phyloP scores from a whole-genome alignment of 2,888 invertebrate species.

The Lasioglossum figueresi region DNA sequence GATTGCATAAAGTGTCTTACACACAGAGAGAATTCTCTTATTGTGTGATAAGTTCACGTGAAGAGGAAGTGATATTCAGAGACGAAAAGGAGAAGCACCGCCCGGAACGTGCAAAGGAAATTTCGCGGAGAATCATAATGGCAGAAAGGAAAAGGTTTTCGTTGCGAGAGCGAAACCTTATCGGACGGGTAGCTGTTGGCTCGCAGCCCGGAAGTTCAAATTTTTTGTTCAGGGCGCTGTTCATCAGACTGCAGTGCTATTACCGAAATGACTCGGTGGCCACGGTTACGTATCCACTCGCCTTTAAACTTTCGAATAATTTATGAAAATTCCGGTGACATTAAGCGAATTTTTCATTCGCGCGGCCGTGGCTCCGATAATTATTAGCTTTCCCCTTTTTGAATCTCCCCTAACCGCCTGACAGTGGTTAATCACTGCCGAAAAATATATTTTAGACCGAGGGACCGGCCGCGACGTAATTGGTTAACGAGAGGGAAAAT shows the following conservation, averaged over 20 bases:
- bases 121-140: slow-evolving; percentile 8
- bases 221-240: slow-evolving; percentile 34
- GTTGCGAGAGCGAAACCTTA: slow-evolving; percentile 30
- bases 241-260: slow-evolving; percentile 45
- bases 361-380: neutral
- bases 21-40: neutral
- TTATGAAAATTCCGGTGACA: slow-evolving; percentile 47
- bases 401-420: slow-evolving; percentile 16
- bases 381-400: slow-evolving; percentile 15
- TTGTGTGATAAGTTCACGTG: neutral
- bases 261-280: slow-evolving; percentile 60
- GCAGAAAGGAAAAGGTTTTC: slow-evolving; percentile 8
- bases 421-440: slow-evolving; percentile 33
- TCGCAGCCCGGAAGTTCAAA: slow-evolving; percentile 33
- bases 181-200: slow-evolving; percentile 35
- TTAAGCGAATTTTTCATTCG: slow-evolving; percentile 22
- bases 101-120: neutral
- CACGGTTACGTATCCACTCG: slow-evolving; percentile 14
- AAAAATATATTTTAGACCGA: slow-evolving; percentile 39
- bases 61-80: neutral
- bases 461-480: slow-evolving; percentile 52
- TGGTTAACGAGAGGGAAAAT: slow-evolving; percentile 64
- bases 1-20: neutral
- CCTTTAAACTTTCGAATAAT: slow-evolving; percentile 35
- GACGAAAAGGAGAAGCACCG: neutral